Base-by-base conservation (phyloP, 1,140 invertebrate genomes). In the Atta colombica region DNA sequence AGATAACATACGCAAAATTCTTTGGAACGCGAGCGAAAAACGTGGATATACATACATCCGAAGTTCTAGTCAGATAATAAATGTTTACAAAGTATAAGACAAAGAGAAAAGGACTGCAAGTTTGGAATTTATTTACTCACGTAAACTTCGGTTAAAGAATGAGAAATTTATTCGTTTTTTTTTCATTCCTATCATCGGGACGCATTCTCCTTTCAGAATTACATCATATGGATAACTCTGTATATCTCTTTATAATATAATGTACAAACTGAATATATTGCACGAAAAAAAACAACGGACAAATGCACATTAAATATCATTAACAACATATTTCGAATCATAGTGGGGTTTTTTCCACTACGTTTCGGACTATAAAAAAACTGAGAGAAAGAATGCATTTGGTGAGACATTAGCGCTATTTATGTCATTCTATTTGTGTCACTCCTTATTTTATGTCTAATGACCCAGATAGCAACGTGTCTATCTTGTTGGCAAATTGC, bases 1-100 rank as follows among this genome's bases (percentile, higher is more conserved):
- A 12, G 21, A 7, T 8, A 8, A 77, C 7, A 77, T 14, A 51
- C 12, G 12, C 18, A 18, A 60, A 65, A 58, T 71, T n/a, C 39
- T 84, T 49, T 39, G 69, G 71, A 25, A 55, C 16, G 14, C 10
- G 66, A 60, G 35, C 55, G 39, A 80, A 35, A 63, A 63, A 68
- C n/a, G 61, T 78, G 58, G 55, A 74, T 75, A 74, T 75, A 53
- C 39, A 21, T 55, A 58, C 28, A 82, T 74, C 58, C 69, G n/a
- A 68, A 80, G 77, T 80, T 84, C 80, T 84, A 84, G 80, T 84
- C 80, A 84, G 53, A 35, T 84, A 63, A 84, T 84, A 84, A 84
- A 75, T 63, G 80, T 84, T 74, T 74, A 75, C 71, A 74, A 74
- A 75, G 12, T 82, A 61, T n/a, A 63, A 31, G 21, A 25, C 66